A percentile compares a stretch with the other conserved stretches of the same genome.
Conservation (phyloP, 2,113 vertebrate species). For the Xenotilapia leptura region DNA sequence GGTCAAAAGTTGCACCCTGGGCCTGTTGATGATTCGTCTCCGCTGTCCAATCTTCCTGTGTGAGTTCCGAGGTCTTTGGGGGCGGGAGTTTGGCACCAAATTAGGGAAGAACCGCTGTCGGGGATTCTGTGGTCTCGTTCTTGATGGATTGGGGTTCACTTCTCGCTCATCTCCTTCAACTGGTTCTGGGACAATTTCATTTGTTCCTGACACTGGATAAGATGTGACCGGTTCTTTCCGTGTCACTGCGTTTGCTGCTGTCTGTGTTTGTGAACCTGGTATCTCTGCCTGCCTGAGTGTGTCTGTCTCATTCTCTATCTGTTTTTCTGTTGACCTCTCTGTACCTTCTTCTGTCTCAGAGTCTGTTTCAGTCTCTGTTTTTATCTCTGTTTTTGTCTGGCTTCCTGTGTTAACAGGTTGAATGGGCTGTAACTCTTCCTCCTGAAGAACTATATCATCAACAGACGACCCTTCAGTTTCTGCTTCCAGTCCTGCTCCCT, state of each 20-base stretch:
- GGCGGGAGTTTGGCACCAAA: slow-evolving; percentile 2
- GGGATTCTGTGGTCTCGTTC: background rate
- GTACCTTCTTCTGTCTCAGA: background rate
- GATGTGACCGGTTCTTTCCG: background rate
- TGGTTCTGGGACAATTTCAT: slow-evolving; percentile 28
- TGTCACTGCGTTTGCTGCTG: background rate
- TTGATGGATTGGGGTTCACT: background rate
- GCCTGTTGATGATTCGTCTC: slow-evolving; percentile 70
- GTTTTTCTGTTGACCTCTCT: background rate
- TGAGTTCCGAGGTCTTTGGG: slow-evolving; percentile 60
- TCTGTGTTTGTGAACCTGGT: background rate
- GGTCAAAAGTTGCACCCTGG: slow-evolving; percentile 47
- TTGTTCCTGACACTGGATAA: slow-evolving; percentile 6
- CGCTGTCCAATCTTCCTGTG: slow-evolving; percentile 73
- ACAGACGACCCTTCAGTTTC: slow-evolving; percentile 74
- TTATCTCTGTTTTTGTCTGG: background rate
- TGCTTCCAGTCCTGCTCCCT: background rate
- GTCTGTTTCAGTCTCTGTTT: background rate
- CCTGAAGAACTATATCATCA: slow-evolving; percentile 49
- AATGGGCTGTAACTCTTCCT: slow-evolving; percentile 47
- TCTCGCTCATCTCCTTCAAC: background rate
- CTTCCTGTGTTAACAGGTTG: slow-evolving; percentile 5
- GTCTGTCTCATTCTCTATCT: background rate
- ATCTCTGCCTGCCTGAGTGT: background rate
- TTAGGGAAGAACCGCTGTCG: background rate